These are phyloP conservation scores for Allochrocebus solatus DNA, from an alignment of 2,797 vertebrate genomes.

Conservation along the genomic window DNA sequence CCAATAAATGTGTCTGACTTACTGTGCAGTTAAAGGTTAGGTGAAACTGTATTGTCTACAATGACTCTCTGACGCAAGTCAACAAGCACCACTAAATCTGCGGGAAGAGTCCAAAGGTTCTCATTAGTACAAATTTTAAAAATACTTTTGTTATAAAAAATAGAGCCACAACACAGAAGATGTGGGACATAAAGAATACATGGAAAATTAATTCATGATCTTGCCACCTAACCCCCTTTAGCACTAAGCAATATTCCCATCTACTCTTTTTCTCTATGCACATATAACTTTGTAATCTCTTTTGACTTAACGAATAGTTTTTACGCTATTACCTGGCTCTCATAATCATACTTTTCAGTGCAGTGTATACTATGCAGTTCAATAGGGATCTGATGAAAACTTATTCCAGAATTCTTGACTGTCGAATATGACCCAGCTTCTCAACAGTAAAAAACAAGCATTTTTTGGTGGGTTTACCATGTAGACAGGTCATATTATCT, in stretches of 20 bases:
- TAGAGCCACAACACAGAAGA: background rate
- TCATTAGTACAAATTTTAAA: background rate
- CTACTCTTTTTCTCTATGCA: background rate
- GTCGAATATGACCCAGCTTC: no score
- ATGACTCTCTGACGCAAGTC: background rate
- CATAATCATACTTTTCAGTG: background rate
- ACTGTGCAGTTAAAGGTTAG: background rate
- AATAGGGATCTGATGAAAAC: background rate
- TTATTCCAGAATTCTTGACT: background rate
- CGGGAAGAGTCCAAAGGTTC: background rate
- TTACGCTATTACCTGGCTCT: background rate
- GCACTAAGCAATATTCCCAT: background rate
- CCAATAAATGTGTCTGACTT: background rate
- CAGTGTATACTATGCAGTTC: accelerated
- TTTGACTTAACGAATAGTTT: background rate
- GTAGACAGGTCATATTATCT: background rate
- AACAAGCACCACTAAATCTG: background rate
- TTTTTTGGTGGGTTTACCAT: background rate
- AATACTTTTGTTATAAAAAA: background rate
- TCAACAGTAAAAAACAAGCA: background rate
- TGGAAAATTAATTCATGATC: background rate
- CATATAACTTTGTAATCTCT: background rate
- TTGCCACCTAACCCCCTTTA: background rate
- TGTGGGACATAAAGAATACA: background rate
- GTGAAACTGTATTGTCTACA: background rate